Evolutionary conservation across 2,888 invertebrate species (phyloP).

Genomic region (Eulithis prunata): DNA sequence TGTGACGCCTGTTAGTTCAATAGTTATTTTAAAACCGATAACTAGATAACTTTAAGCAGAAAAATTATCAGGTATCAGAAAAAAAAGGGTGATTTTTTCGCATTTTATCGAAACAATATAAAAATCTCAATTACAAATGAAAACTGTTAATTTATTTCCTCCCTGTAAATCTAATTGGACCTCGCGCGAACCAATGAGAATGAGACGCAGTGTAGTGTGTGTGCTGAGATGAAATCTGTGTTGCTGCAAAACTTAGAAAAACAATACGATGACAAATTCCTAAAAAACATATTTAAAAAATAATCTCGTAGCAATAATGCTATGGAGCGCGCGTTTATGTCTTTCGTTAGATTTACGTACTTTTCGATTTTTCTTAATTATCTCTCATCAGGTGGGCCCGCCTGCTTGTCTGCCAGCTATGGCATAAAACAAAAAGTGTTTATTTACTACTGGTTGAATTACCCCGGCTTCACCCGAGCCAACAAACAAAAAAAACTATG

Average conservation of each 20-base stretch:
- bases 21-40: too few relatives aligned
- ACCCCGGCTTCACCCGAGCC: too few relatives aligned
- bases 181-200: slow-evolving; percentile 31
- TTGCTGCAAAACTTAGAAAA: slow-evolving; percentile 15
- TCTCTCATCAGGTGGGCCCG: too few relatives aligned
- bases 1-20: too few relatives aligned
- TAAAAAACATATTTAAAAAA: not conserved
- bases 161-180: slow-evolving; percentile 39
- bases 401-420: too few relatives aligned
- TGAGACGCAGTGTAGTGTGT: slow-evolving; percentile 25
- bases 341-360: slow-evolving; percentile 5
- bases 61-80: too few relatives aligned
- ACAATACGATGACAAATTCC: not conserved
- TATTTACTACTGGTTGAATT: too few relatives aligned
- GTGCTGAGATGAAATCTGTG: slow-evolving; percentile 35
- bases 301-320: slow-evolving; percentile 9
- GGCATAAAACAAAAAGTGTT: too few relatives aligned
- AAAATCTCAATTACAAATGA: not conserved
- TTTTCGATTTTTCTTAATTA: too few relatives aligned
- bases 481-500: too few relatives aligned
- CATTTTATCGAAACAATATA: not conserved
- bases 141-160: slow-evolving; percentile 12
- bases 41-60: too few relatives aligned
- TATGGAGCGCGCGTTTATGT: slow-evolving; percentile 20
- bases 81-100: too few relatives aligned